phyloP scores from a whole-genome alignment of 2,113 vertebrate species.

The Clarias macrocephalus region DNA sequence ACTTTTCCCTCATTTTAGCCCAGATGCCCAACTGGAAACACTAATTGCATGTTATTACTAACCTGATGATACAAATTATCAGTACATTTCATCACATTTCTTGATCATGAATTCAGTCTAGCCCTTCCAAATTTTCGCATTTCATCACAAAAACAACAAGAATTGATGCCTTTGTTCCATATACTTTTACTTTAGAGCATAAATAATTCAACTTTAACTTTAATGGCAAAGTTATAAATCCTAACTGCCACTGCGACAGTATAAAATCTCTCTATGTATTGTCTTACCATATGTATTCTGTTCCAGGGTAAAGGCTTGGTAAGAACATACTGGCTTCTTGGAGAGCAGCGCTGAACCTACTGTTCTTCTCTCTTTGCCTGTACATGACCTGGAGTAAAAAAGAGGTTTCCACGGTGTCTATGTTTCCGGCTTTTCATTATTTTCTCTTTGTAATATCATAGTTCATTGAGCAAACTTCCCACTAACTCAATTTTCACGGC shows the following conservation, averaged over 20 bases:
- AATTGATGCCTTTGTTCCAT: background rate
- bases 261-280: background rate
- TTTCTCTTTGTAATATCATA: constrained; percentile 16
- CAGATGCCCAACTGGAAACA: background rate
- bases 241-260: background rate
- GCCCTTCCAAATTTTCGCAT: background rate
- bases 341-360: constrained; percentile 47
- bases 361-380: constrained; percentile 7
- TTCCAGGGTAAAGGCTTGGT: constrained; percentile 56
- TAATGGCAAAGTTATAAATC: background rate
- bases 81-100: background rate
- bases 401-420: background rate
- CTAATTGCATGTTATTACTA: background rate
- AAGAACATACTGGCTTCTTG: constrained; percentile 60
- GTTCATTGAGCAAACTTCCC: constrained; percentile 27
- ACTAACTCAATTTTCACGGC: background rate
- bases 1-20: background rate
- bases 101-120: background rate
- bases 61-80: no score
- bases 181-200: background rate
- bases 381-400: background rate
- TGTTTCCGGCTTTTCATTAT: constrained; percentile 22
- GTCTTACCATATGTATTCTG: constrained; percentile 12
- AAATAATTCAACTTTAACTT: no score
- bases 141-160: background rate